Conservation (phyloP, 2,797 vertebrate species). For the Saxicola maurus region DNA sequence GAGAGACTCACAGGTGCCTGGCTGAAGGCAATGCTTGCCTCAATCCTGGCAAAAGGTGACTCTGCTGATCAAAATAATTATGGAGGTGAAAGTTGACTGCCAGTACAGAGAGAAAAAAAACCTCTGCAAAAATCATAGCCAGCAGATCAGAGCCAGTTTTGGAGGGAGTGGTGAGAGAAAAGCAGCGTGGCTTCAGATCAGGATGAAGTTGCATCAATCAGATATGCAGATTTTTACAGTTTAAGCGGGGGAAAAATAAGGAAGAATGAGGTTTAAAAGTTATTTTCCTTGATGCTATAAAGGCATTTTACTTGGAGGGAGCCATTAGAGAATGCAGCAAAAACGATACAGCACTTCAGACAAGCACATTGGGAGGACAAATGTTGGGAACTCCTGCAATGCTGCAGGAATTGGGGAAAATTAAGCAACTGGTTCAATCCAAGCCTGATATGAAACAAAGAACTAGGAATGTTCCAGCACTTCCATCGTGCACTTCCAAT, state of each 20-base stretch:
- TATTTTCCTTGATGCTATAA: neutral
- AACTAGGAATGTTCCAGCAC: neutral
- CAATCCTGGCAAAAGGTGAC: neutral
- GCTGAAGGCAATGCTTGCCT: conserved; percentile 6
- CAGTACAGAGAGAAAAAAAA: neutral
- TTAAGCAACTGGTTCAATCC: conserved; percentile 12
- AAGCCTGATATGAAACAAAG: neutral
- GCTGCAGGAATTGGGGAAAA: conserved; percentile 10
- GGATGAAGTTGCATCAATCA: neutral
- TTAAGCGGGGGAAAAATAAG: neutral
- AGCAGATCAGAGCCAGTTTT: neutral
- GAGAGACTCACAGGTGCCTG: neutral
- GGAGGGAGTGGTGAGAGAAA: neutral
- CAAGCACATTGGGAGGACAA: neutral
- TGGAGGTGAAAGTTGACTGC: neutral
- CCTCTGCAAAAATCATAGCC: neutral
- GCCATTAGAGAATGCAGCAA: neutral
- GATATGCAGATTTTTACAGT: neutral
- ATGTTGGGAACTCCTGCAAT: neutral
- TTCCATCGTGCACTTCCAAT: neutral
- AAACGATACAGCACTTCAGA: neutral
- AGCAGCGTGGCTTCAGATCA: neutral
- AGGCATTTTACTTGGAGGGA: neutral
- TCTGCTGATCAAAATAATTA: neutral
- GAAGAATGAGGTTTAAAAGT: neutral